Base-by-base conservation (phyloP, 2,888 invertebrate species). In the Melangyna quadrimaculata region DNA sequence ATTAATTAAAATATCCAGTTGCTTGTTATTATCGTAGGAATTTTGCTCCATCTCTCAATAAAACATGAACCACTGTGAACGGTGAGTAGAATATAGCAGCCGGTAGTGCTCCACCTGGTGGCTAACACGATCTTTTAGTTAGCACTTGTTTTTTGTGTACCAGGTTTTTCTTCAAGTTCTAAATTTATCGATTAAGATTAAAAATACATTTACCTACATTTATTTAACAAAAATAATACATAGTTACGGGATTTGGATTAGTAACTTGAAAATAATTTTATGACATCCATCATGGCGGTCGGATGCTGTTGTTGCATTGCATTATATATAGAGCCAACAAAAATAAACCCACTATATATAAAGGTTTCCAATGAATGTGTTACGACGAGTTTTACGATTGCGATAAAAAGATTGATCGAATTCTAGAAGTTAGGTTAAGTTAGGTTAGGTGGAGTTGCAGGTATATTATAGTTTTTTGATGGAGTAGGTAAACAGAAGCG, bases 371-470 rank as follows among this genome's bases (percentile, higher is more conserved):
- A n/a, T 70, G 63, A 63, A 72, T 77, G 59, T 67, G 67, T 59
- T 73, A 48, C 63, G 17, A 43, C 22, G 14, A 51, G 51, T 51
- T 51, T 51, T 51, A 51, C 14, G 51, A 51, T 51, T 51, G 45
- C 65, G 71, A 71, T 81, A 59, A 29, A 43, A 78, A 83, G 70
- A 83, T 83, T 83, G 83, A 83, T 83, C 83, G 83, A 24, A 55
- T 70, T 24, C 43, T 43, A 63, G 59, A 9, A 51, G 51, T 24
- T 19, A 3, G 7, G 32, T 0, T 27, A 17, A 1, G 2, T n/a
- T n/a, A n/a, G n/a, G n/a, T n/a, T n/a, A n/a, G n/a, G n/a, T n/a
- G n/a, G n/a, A n/a, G n/a, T n/a, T n/a, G n/a, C n/a, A n/a, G n/a
- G n/a, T n/a, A n/a, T n/a, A n/a, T n/a, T 37, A 37, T 61, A 32